Conservation (phyloP, 2,888 invertebrate genomes). For the Lasioglossum calceatum region DNA sequence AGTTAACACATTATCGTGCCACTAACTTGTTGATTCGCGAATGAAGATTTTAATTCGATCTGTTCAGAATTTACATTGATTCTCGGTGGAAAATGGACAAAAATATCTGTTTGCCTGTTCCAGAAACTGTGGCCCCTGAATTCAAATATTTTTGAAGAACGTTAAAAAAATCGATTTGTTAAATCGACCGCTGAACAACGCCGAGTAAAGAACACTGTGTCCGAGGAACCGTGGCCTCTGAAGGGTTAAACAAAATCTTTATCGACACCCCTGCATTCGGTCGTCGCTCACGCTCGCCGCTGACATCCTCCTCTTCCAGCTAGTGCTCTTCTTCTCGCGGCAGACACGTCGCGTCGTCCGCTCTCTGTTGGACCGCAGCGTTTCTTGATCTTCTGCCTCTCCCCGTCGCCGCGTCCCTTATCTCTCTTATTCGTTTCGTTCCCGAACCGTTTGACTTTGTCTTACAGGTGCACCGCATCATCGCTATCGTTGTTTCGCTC, state of each 20-base stretch:
- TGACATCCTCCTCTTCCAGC: conserved; percentile 50
- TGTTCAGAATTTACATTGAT: too few species aligned
- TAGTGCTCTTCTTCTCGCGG: conserved; percentile 44
- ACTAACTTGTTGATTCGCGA: background rate
- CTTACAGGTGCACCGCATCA: conserved; percentile 58
- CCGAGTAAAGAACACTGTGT: background rate
- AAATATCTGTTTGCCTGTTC: background rate
- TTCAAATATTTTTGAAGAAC: background rate
- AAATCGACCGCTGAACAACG: background rate
- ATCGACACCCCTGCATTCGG: conserved; percentile 68
- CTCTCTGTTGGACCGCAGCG: conserved; percentile 49
- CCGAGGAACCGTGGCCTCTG: background rate
- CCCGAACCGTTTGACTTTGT: conserved; percentile 22
- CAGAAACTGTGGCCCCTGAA: background rate
- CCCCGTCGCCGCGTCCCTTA: conserved; percentile 17
- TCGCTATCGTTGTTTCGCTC: conserved; percentile 51
- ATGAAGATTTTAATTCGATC: background rate
- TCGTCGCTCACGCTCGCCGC: conserved; percentile 47
- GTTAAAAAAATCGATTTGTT: background rate
- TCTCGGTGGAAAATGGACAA: background rate
- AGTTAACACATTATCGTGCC: background rate
- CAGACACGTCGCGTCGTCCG: conserved; percentile 44
- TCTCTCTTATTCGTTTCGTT: conserved; percentile 46
- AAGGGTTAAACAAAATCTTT: conserved; percentile 64
- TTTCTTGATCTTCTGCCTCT: conserved; percentile 68